Percentiles rank a stretch among this genome's conserved stretches.
Conservation (phyloP, 1,140 invertebrate species). For the Meloidogyne exigua region DNA sequence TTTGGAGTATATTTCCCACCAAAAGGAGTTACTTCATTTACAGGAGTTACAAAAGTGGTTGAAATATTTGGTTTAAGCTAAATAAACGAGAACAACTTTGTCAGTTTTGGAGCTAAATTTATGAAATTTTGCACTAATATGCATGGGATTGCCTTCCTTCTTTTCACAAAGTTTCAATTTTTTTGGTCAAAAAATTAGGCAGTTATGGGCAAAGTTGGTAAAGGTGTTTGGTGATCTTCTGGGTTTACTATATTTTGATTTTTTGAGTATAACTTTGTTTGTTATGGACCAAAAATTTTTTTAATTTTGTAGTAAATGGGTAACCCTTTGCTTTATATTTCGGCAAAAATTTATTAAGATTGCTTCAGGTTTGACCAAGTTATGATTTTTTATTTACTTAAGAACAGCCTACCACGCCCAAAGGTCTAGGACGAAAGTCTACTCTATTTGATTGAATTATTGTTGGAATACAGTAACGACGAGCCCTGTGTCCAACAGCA, state of each 20-base stretch:
- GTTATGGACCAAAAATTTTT: neutral
- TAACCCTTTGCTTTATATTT: too few species aligned
- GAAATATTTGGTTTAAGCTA: neutral
- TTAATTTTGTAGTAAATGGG: neutral
- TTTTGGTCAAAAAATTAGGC: too few species aligned
- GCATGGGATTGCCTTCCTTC: too few species aligned
- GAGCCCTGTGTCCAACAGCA: constrained; percentile 14
- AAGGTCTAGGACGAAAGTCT: constrained; percentile 8
- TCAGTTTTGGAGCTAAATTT: too few species aligned
- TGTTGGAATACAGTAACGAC: constrained; percentile 10
- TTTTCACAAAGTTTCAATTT: too few species aligned
- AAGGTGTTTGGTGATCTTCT: too few species aligned
- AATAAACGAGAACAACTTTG: neutral
- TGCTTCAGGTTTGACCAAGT: too few species aligned
- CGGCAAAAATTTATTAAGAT: too few species aligned
- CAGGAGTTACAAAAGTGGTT: neutral
- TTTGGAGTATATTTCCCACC: constrained; percentile 12
- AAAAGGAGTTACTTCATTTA: neutral
- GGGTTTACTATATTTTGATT: too few species aligned
- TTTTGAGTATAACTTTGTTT: neutral
- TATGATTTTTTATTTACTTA: neutral
- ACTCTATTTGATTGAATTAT: constrained; percentile 4
- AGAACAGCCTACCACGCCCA: neutral
- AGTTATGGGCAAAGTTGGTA: too few species aligned
- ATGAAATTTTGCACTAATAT: too few species aligned